A percentile compares a stretch with the other conserved stretches of the same genome.
phyloP scores from a whole-genome alignment of 2,888 invertebrate species.

The Entomobrya multifasciata region DNA sequence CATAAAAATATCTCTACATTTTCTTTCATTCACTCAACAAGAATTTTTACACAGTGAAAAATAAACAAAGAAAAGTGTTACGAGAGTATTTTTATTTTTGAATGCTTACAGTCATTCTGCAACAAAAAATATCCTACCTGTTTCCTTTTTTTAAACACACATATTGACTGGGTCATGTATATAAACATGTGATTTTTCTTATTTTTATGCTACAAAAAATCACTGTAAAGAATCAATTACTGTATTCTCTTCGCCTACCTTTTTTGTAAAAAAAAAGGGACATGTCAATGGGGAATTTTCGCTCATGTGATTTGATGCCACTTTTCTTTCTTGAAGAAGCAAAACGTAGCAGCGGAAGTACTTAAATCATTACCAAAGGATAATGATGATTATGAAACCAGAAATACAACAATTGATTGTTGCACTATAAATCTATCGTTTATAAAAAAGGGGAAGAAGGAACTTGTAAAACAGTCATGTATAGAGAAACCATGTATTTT shows the following conservation, averaged over 20 bases:
- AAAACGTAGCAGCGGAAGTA: slow-evolving; percentile 6
- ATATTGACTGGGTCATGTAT: slow-evolving; percentile 67
- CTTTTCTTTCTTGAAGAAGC: background rate
- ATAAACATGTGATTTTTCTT: too few species aligned
- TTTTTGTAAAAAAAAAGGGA: too few species aligned
- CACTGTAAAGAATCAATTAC: slow-evolving; percentile 9
- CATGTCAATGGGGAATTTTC: too few species aligned
- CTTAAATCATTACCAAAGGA: background rate
- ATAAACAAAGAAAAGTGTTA: too few species aligned
- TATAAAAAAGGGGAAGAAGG: background rate
- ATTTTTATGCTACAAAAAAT: too few species aligned
- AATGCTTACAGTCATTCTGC: background rate
- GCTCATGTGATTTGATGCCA: too few species aligned
- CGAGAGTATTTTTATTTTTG: background rate
- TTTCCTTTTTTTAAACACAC: background rate
- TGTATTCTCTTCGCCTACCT: background rate
- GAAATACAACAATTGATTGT: slow-evolving; percentile 12
- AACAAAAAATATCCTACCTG: slow-evolving; percentile 1
- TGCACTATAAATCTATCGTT: background rate
- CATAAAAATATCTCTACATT: too few species aligned
- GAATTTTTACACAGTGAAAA: background rate
- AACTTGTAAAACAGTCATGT: background rate
- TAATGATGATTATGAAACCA: slow-evolving; percentile 7
- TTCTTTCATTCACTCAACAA: too few species aligned
- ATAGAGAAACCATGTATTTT: slow-evolving; percentile 1